A percentile compares a stretch with the other conserved stretches of the same genome.
Evolutionary conservation across 2,113 vertebrate genomes (phyloP).

Genomic region (Mirounga angustirostris): DNA sequence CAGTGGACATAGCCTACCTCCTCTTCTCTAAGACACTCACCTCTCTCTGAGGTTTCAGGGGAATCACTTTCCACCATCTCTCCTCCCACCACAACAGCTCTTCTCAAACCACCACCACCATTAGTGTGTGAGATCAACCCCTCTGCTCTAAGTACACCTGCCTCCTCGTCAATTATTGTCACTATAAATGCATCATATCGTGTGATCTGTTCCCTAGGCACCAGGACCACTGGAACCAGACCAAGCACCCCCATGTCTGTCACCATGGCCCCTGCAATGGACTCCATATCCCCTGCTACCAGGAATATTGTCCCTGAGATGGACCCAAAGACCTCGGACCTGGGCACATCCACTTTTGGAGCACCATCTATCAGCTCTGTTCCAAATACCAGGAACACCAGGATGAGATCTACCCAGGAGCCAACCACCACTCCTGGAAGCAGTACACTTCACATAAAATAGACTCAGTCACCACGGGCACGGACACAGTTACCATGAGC

Average conservation of each 20-base stretch:
- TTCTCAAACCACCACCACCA: background rate
- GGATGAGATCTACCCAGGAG: background rate
- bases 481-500: background rate
- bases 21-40: background rate
- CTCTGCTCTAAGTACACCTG: background rate
- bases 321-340: background rate
- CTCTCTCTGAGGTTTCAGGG: background rate
- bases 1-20: background rate
- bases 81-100: background rate
- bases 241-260: background rate
- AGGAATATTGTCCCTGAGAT: background rate
- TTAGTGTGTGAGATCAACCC: background rate
- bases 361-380: background rate
- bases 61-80: background rate
- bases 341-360: background rate
- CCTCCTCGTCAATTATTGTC: background rate
- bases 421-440: background rate
- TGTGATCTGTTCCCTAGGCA: background rate
- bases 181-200: background rate
- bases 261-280: background rate
- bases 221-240: background rate
- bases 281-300: background rate
- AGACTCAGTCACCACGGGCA: background rate
- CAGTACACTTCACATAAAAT: background rate
- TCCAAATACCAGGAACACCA: background rate